These are phyloP conservation scores for Terrapene triunguis DNA, from an alignment of 2,113 vertebrate genomes.

Conservation along the genomic window DNA sequence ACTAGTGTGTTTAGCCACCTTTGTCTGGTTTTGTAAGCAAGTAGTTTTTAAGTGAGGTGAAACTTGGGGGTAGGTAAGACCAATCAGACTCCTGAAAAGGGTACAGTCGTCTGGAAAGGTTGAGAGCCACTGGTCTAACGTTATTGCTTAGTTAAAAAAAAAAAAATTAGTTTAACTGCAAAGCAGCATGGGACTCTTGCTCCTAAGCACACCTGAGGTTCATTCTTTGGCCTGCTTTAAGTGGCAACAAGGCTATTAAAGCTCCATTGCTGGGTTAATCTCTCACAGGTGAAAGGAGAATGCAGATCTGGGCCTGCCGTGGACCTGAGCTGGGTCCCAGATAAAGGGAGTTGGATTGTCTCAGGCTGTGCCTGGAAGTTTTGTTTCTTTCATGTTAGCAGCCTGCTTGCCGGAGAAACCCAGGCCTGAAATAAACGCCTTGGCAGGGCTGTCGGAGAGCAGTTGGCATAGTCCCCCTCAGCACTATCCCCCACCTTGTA, in stretches of 20 bases:
- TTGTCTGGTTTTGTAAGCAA: no score
- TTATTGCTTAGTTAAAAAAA: background rate
- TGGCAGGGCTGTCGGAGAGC: background rate
- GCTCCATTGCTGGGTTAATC: rapidly evolving
- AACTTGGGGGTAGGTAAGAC: no score
- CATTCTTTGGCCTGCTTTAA: background rate
- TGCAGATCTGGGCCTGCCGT: background rate
- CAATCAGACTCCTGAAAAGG: no score
- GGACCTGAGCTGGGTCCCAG: rapidly evolving
- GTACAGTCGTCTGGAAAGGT: no score
- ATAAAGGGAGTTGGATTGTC: background rate
- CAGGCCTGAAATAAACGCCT: background rate
- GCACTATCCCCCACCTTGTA: background rate
- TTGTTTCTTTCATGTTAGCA: background rate
- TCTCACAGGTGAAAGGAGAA: background rate
- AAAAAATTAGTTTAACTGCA: background rate
- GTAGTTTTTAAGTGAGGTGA: no score
- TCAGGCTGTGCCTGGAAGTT: background rate
- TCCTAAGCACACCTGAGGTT: background rate
- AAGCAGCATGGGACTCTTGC: background rate
- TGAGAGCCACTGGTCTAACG: no score
- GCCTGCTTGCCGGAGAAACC: background rate
- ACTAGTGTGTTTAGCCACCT: no score
- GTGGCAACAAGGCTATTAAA: background rate
- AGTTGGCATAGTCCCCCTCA: background rate